phyloP scores from a whole-genome alignment of 2,797 vertebrate genomes.

The Enteromius anoplus region DNA sequence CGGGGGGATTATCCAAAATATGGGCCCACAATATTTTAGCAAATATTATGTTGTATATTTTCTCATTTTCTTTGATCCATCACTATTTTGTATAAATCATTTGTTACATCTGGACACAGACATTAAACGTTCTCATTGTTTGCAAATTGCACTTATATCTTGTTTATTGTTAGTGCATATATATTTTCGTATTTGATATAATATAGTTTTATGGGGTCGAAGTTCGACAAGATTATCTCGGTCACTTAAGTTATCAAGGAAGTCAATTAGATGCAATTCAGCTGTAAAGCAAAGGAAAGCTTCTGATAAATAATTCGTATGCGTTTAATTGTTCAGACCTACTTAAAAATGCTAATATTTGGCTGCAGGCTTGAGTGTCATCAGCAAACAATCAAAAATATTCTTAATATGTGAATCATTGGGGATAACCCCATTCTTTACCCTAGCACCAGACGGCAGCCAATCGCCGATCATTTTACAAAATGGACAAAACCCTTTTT shows the following conservation, averaged over 20 bases:
- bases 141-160: conserved; percentile 53
- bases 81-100: conserved; percentile 66
- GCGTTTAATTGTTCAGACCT: not conserved
- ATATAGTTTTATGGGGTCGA: not conserved
- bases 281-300: not conserved
- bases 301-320: not conserved
- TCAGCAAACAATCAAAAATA: not conserved
- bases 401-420: conserved; percentile 41
- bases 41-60: conserved; percentile 47
- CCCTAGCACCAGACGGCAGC: conserved; percentile 45
- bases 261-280: not conserved
- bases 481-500: conserved; percentile 39
- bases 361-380: not conserved
- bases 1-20: not conserved
- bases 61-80: conserved; percentile 55
- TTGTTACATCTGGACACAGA: conserved; percentile 63
- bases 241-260: too few species aligned
- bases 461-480: conserved; percentile 40
- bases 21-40: conserved; percentile 37
- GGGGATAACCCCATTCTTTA: conserved; percentile 48
- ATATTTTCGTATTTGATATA: not conserved
- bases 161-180: conserved; percentile 14
- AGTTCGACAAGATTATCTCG: not conserved
- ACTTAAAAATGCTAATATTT: not conserved
- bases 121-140: conserved; percentile 69